Evolutionary conservation across 2,113 vertebrate genomes (phyloP).

Genomic region (Cyanoliseus patagonus): DNA sequence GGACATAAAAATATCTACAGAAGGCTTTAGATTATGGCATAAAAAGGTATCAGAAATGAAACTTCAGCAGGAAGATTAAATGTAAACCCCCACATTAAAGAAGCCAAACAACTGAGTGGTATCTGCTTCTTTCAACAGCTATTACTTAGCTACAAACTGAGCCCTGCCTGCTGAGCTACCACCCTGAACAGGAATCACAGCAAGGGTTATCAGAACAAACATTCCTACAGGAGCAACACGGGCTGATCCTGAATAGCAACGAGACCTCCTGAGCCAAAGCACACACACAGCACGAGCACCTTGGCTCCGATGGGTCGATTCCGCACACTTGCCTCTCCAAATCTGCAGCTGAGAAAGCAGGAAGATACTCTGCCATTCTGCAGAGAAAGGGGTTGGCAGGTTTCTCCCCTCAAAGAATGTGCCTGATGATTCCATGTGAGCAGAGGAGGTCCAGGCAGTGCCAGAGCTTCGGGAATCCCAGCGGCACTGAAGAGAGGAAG

Average conservation of each 20-base stretch:
- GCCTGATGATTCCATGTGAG: neutral
- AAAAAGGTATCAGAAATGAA: neutral
- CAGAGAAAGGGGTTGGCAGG: neutral
- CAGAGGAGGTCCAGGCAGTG: neutral
- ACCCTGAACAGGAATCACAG: neutral
- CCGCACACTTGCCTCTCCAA: neutral
- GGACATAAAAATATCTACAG: neutral
- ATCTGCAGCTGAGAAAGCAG: neutral
- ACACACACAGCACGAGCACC: neutral
- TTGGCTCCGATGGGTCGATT: neutral
- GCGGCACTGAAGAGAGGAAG: conserved; percentile 11
- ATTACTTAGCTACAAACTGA: neutral
- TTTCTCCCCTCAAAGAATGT: neutral
- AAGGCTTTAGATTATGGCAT: neutral
- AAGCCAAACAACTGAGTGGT: neutral
- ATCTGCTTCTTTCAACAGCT: neutral
- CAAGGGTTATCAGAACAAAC: neutral
- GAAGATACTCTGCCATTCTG: neutral
- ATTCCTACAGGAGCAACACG: neutral
- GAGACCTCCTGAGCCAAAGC: neutral
- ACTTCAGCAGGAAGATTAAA: neutral
- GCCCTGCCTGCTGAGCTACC: neutral
- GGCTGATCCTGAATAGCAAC: neutral
- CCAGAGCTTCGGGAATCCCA: neutral
- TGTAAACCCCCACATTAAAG: neutral